phyloP scores from a whole-genome alignment of 2,113 vertebrate species.

The Paradoxurus hermaphroditus region DNA sequence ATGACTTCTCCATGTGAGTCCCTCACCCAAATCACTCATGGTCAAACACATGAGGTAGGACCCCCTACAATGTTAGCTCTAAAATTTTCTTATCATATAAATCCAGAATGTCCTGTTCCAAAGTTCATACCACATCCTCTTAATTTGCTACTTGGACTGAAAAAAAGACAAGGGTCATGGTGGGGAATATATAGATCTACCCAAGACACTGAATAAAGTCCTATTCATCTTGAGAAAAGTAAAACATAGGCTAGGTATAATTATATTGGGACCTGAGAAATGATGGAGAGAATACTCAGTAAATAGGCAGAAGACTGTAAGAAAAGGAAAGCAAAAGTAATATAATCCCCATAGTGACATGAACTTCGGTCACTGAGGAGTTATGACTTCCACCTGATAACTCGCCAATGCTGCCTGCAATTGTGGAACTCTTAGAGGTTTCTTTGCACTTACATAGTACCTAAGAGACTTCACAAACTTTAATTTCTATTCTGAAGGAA shows the following conservation, averaged over 20 bases:
- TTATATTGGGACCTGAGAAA: neutral
- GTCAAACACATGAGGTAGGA: neutral
- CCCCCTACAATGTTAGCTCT: neutral
- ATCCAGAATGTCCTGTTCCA: neutral
- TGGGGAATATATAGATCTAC: neutral
- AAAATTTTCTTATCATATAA: neutral
- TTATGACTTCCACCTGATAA: neutral
- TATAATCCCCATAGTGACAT: neutral
- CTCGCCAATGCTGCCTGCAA: neutral
- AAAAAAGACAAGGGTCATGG: neutral
- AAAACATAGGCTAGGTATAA: neutral
- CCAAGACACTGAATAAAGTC: neutral
- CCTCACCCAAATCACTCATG: neutral
- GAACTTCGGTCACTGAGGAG: neutral
- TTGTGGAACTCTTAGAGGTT: neutral
- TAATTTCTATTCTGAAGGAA: constrained; percentile 38
- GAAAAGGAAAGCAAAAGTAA: neutral
- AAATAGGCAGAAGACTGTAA: neutral
- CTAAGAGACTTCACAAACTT: neutral
- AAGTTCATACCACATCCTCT: neutral
- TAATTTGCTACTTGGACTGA: neutral
- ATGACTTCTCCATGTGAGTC: neutral
- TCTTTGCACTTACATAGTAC: neutral
- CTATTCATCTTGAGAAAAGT: neutral
- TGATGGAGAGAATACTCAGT: neutral